Evolutionary conservation across 1,140 invertebrate genomes (phyloP), one percentile per base, ranked within the genome.

Genomic region (Anastrepha ludens): DNA sequence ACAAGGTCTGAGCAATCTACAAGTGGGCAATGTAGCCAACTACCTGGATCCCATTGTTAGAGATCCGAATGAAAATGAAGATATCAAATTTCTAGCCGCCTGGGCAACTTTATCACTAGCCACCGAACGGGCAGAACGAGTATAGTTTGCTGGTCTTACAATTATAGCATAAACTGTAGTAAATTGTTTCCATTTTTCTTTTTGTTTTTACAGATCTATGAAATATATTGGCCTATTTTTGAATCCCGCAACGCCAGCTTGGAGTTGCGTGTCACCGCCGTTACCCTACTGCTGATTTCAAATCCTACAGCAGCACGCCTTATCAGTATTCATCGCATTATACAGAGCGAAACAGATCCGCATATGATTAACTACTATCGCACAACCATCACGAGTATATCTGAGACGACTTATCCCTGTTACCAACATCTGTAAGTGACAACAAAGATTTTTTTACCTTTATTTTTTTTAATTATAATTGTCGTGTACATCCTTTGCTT

Each of bases 341-440:
- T 97, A 90, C 94, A 95, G 90, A 94, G 93, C 5, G 96, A 96
- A 89, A 94, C 94, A 1, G 94, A 94, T 90, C 93, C 94, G 29
- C 96, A 96, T 90, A 92, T 97, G 74, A 96, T 96, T 88, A 95
- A 96, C 90, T 96, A 95, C 90, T 97, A 96, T 94, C 96, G 96
- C 88, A 96, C 96, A 0, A 96, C 96, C 7, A 93, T 97, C 29
- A 96, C 96, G 86, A 96, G 95, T 70, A 93, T 96, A 89, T 95
- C 96, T 86, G 94, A 94, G 39, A 96, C 95, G 0, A 95, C 95
- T 1, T 95, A 94, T 90, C 95, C 95, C 2, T 96, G 95, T 90
- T 95, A 95, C 89, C 92, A 93, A 81, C 93, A 94, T 87, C 91
- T 96, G 95, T 95, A 93, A 94, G 94, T 93, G 44, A 20, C 64